A percentile compares a stretch with the other conserved stretches of the same genome.
These are phyloP conservation scores for Setipinna tenuifilis DNA, from an alignment of 2,797 vertebrate species.

Conservation along the genomic window DNA sequence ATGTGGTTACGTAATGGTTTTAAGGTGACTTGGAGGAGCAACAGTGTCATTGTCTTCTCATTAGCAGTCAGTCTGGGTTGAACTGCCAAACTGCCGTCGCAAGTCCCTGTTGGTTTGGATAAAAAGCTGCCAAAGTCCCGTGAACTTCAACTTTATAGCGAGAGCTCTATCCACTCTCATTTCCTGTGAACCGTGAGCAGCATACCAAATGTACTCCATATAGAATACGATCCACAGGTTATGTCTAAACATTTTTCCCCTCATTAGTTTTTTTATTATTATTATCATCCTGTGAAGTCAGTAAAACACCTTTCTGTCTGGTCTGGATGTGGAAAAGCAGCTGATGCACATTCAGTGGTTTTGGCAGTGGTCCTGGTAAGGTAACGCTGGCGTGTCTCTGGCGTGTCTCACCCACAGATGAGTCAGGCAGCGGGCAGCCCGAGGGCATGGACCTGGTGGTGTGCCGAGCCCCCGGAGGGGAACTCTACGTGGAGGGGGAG, in stretches of 20 bases:
- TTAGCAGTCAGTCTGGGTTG: too few relatives aligned
- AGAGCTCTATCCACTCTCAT: too few relatives aligned
- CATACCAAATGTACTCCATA: too few relatives aligned
- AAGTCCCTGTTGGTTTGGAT: too few relatives aligned
- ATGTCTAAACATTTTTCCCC: neutral
- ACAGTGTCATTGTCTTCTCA: too few relatives aligned
- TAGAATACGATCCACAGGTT: neutral
- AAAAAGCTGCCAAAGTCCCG: too few relatives aligned
- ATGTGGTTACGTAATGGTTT: too few relatives aligned
- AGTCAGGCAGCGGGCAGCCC: slow-evolving; percentile 77
- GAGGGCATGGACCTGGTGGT: slow-evolving; percentile 80
- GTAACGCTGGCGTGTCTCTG: neutral
- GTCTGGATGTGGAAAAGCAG: neutral
- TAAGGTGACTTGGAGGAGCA: too few relatives aligned
- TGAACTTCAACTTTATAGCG: too few relatives aligned
- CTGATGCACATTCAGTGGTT: neutral
- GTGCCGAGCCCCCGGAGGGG: slow-evolving; percentile 78
- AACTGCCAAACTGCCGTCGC: too few relatives aligned
- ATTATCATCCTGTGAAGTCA: too few relatives aligned
- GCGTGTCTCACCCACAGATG: slow-evolving; percentile 64
- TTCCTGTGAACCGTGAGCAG: too few relatives aligned
- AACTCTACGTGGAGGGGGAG: slow-evolving; percentile 82
- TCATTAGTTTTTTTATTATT: neutral
- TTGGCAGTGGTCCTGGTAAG: neutral
- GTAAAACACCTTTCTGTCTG: neutral